Percentiles rank a stretch among this genome's conserved stretches.
phyloP scores from a whole-genome alignment of 2,113 vertebrate genomes.

The Sialia sialis region DNA sequence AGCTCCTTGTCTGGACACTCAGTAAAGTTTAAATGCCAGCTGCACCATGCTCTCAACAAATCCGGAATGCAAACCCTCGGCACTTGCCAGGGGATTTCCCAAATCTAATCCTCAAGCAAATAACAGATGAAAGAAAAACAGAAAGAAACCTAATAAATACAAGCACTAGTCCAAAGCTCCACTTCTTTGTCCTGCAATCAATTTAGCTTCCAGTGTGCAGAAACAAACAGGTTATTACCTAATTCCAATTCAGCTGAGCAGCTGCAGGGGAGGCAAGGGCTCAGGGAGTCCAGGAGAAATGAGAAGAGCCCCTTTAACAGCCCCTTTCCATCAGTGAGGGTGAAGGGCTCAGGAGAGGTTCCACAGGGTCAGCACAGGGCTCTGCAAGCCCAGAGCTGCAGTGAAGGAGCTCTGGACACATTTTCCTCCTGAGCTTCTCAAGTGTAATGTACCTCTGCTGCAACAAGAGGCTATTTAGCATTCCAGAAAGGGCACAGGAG shows the following conservation, averaged over 20 bases:
- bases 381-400: background rate
- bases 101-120: background rate
- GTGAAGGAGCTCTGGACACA: background rate
- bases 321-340: background rate
- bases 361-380: background rate
- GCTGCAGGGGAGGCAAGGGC: background rate
- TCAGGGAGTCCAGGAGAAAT: background rate
- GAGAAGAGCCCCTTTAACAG: background rate
- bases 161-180: background rate
- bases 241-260: background rate
- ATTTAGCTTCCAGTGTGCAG: background rate
- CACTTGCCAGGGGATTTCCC: conserved; percentile 24
- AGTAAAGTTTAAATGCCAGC: conserved; percentile 7
- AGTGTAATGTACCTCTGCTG: background rate
- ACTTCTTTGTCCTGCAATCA: background rate
- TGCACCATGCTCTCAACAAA: background rate
- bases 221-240: background rate
- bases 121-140: background rate
- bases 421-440: background rate
- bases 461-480: background rate
- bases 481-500: background rate
- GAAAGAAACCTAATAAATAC: background rate
- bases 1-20: background rate
- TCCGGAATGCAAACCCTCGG: background rate
- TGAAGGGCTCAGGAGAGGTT: background rate